phyloP scores from a whole-genome alignment of 2,888 invertebrate genomes.

The Halictus quadricinctus region DNA sequence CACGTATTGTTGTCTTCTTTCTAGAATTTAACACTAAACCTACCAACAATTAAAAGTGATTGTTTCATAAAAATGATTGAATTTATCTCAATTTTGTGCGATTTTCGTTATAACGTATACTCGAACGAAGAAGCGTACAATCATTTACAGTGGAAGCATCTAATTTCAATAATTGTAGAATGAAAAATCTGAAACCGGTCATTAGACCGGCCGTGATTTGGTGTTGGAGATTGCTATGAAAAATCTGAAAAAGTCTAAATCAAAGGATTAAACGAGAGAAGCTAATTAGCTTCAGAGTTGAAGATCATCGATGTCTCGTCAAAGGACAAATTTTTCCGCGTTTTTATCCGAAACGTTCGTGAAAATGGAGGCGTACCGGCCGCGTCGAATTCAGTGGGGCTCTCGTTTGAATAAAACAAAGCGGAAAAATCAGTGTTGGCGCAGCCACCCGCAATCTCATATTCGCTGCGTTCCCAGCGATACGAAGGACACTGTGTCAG shows the following conservation, averaged over 20 bases:
- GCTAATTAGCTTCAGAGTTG: neutral
- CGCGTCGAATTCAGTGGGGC: neutral
- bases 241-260: no score
- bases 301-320: neutral
- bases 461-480: neutral
- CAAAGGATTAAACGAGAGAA: neutral
- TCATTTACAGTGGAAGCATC: neutral
- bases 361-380: neutral
- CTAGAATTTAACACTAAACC: no score
- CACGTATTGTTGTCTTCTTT: no score
- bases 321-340: neutral
- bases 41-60: no score
- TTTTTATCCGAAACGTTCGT: neutral
- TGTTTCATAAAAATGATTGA: no score
- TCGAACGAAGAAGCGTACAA: no score
- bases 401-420: neutral
- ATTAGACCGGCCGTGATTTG: no score
- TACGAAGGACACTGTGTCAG: conserved; percentile 6
- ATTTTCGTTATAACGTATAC: no score
- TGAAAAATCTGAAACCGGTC: neutral
- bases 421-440: neutral
- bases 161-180: neutral
- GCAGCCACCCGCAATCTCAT: neutral
- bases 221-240: no score
- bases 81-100: no score